These are phyloP conservation scores for Encarsia formosa DNA, from an alignment of 2,888 invertebrate species.

Conservation along the genomic window DNA sequence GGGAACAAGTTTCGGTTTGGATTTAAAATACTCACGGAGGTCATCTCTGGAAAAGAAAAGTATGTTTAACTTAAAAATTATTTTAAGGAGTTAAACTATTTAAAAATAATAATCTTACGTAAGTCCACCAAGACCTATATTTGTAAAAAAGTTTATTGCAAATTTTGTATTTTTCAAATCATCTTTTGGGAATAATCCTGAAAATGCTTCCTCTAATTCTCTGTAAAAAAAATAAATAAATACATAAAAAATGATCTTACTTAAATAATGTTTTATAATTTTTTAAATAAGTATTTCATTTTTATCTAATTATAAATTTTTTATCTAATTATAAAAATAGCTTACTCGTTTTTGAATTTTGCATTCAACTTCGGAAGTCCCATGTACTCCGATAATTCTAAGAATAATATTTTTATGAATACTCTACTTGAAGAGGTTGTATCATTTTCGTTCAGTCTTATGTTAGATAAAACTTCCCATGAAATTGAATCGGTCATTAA, in stretches of 20 bases:
- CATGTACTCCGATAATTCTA: slow-evolving; percentile 95
- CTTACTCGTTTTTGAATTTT: slow-evolving; percentile 84
- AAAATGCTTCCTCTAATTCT: slow-evolving; percentile 79
- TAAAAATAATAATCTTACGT: slow-evolving; percentile 59
- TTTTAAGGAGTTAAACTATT: no score
- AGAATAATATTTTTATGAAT: slow-evolving; percentile 95
- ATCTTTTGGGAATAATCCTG: slow-evolving; percentile 90
- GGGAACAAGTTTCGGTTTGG: slow-evolving; percentile 58
- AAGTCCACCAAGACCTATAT: slow-evolving; percentile 78
- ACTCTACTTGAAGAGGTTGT: slow-evolving; percentile 96
- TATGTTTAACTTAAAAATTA: slow-evolving; percentile 12
- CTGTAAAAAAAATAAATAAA: slow-evolving; percentile 52
- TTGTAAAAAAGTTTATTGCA: slow-evolving; percentile 64
- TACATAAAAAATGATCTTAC: slow-evolving; percentile 1
- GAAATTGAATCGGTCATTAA: slow-evolving; percentile 94
- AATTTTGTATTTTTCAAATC: slow-evolving; percentile 95
- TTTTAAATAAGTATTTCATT: not conserved
- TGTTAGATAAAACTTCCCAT: slow-evolving; percentile 88
- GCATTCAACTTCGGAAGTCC: slow-evolving; percentile 87
- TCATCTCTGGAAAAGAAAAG: slow-evolving; percentile 62
- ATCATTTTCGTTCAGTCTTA: slow-evolving; percentile 92
- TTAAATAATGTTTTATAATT: not conserved
- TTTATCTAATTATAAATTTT: not conserved
- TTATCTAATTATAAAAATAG: slow-evolving; percentile 35
- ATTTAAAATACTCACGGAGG: slow-evolving; percentile 80